A percentile compares a stretch with the other conserved stretches of the same genome.
These are phyloP conservation scores for Nyctalus aviator DNA, from an alignment of 2,797 vertebrate species.

Conservation along the genomic window DNA sequence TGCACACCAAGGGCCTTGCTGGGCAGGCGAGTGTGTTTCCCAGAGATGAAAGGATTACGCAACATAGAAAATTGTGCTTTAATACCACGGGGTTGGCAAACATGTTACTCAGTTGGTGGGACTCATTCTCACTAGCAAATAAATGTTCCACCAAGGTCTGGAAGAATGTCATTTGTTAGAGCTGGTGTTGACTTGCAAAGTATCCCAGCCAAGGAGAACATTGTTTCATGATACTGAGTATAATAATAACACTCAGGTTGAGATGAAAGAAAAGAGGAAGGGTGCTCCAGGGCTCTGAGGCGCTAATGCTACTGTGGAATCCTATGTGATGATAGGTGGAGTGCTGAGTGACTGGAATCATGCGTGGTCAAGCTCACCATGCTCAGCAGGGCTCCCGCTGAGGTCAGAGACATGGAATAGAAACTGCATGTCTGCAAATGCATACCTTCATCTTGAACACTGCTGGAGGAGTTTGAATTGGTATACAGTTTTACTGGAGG, in stretches of 20 bases:
- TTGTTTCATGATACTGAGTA: not conserved
- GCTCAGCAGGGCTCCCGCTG: not conserved
- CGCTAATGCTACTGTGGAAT: not conserved
- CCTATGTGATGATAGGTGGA: not conserved
- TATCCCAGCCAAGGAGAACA: not conserved
- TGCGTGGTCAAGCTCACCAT: not conserved
- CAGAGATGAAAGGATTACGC: conserved; percentile 76
- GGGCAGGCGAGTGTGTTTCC: conserved; percentile 57
- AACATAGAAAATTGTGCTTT: conserved; percentile 63
- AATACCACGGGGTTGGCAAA: conserved; percentile 15
- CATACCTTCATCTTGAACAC: not conserved
- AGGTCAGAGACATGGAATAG: not conserved
- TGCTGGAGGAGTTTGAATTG: not conserved
- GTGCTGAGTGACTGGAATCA: not conserved
- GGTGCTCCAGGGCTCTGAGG: not conserved
- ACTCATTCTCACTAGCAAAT: conserved; percentile 43
- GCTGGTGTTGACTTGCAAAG: conserved; percentile 21
- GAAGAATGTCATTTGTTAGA: conserved; percentile 36
- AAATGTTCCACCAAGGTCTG: not conserved
- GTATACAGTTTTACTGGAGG: not conserved
- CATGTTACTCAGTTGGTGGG: conserved; percentile 68
- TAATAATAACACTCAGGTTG: not conserved
- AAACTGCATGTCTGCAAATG: not conserved
- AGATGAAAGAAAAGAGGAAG: conserved; percentile 9
- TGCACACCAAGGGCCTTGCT: conserved; percentile 49